Percentiles rank a stretch among this genome's conserved stretches.
Conservation (phyloP, 2,113 vertebrate genomes). For the Genyomyrus donnyi region DNA sequence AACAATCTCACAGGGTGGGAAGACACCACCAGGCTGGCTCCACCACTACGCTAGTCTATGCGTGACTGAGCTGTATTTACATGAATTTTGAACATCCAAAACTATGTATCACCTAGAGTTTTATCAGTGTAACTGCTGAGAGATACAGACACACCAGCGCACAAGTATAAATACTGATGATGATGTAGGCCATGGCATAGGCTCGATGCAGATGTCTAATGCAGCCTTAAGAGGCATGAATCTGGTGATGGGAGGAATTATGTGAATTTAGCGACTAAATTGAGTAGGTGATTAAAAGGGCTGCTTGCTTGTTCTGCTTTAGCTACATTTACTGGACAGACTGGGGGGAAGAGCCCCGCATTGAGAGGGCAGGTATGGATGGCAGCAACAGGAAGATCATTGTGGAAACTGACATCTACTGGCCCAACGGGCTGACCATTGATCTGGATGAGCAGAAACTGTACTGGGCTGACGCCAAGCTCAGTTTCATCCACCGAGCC, state of each 20-base stretch:
- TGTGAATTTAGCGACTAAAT: background rate
- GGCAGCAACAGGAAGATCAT: slow-evolving; percentile 82
- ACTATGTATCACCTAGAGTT: too few relatives aligned
- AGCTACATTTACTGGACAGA: slow-evolving; percentile 99
- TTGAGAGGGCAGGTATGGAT: slow-evolving; percentile 94
- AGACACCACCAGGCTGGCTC: too few relatives aligned
- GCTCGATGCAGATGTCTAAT: background rate
- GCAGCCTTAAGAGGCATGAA: background rate
- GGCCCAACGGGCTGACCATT: slow-evolving; percentile 94
- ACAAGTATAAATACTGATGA: background rate
- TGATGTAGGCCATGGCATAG: background rate
- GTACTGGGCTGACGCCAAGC: slow-evolving; percentile 96
- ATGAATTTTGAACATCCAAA: too few relatives aligned
- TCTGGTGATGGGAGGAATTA: background rate
- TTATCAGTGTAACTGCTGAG: background rate
- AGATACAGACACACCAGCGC: background rate
- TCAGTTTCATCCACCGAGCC: slow-evolving; percentile 92
- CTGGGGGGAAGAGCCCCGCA: slow-evolving; percentile 90
- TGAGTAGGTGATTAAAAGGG: background rate
- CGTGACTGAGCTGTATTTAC: too few relatives aligned
- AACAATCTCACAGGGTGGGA: background rate
- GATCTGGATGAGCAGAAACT: slow-evolving; percentile 88
- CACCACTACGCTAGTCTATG: too few relatives aligned
- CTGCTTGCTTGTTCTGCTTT: background rate
- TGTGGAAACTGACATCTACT: slow-evolving; percentile 82